These are phyloP conservation scores for Strongylocentrotus purpuratus DNA, from an alignment of 35 echinoderm and acorn worm species.

Conservation along the genomic window DNA sequence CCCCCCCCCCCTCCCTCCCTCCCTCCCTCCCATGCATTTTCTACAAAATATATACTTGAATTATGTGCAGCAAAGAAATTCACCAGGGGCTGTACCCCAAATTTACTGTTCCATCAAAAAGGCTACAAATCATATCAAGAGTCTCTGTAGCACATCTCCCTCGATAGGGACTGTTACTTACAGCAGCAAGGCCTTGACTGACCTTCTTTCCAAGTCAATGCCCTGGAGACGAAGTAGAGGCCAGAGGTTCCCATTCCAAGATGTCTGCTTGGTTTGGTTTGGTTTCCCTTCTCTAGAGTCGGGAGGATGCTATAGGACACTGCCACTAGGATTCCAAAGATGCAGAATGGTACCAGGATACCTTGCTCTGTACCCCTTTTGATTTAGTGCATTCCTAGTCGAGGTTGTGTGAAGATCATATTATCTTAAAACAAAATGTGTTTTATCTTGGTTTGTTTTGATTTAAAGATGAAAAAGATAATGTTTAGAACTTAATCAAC, in stretches of 20 bases:
- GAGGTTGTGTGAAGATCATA: not conserved
- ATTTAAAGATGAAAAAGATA: no score
- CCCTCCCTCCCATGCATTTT: no score
- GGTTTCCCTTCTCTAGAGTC: not conserved
- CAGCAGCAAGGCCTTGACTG: not conserved
- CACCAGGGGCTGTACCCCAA: not conserved
- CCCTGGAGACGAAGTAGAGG: not conserved
- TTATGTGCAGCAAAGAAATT: not conserved
- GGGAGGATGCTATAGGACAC: not conserved
- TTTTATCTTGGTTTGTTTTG: not conserved
- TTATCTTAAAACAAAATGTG: not conserved
- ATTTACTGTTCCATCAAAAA: conserved; percentile 6
- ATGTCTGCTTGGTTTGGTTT: not conserved
- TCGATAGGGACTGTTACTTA: not conserved
- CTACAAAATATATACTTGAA: not conserved
- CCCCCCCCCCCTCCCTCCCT: no score
- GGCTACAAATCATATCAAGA: not conserved
- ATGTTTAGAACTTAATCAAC: no score
- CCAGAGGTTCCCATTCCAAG: conserved; percentile 1
- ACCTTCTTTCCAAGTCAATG: not conserved
- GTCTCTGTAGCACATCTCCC: not conserved
- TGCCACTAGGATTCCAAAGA: not conserved
- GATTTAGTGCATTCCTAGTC: conserved; percentile 6
- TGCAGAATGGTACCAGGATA: not conserved
- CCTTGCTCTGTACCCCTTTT: not conserved